A percentile compares a stretch with the other conserved stretches of the same genome.
These are phyloP conservation scores for Mythimna loreyi DNA, from an alignment of 2,888 invertebrate genomes.

Conservation along the genomic window DNA sequence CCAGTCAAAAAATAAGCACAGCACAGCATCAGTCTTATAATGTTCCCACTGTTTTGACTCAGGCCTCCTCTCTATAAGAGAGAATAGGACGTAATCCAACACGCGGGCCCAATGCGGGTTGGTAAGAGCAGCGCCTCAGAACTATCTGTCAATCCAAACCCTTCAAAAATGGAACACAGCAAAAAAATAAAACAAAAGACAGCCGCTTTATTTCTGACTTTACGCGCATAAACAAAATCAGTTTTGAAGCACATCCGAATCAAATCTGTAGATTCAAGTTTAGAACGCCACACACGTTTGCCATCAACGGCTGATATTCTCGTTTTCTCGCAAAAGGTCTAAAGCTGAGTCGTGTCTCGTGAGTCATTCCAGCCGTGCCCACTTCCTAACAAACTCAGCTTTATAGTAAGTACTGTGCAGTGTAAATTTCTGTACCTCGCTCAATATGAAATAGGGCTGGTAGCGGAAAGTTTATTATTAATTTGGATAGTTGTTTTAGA, in stretches of 20 bases:
- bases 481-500: not conserved
- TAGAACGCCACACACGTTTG: constrained; percentile 56
- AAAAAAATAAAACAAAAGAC: not conserved
- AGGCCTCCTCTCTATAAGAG: too few relatives aligned
- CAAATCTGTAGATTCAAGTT: constrained; percentile 46
- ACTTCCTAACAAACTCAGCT: constrained; percentile 58
- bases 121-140: not conserved
- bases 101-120: too few relatives aligned
- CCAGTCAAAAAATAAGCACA: too few relatives aligned
- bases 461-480: constrained; percentile 7
- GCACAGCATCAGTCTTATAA: too few relatives aligned
- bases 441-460: constrained; percentile 57
- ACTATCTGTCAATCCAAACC: not conserved
- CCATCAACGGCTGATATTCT: constrained; percentile 43
- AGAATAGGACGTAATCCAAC: too few relatives aligned
- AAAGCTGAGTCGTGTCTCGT: constrained; percentile 55
- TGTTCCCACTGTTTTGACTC: too few relatives aligned
- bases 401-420: constrained; percentile 53
- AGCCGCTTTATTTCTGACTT: constrained; percentile 8
- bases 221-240: constrained; percentile 24
- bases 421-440: constrained; percentile 55
- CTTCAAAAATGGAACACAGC: not conserved
- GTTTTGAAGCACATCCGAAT: constrained; percentile 46
- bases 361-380: constrained; percentile 60
- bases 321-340: constrained; percentile 53